phyloP scores from a whole-genome alignment of 2,888 invertebrate genomes.

The Chloromyia formosa region DNA sequence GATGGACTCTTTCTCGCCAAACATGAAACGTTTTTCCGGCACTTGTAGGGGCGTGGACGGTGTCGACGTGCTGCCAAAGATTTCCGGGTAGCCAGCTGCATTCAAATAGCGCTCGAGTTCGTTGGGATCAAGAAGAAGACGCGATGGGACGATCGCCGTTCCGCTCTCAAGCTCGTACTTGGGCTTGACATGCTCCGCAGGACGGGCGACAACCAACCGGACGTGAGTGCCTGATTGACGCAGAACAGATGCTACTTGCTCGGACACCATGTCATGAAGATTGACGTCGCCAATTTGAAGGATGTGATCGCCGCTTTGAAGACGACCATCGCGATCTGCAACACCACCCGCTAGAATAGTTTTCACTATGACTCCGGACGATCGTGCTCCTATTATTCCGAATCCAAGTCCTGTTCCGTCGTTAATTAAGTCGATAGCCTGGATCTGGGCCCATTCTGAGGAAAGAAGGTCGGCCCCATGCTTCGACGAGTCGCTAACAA shows the following conservation, averaged over 20 bases:
- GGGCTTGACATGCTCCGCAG: constrained; percentile 78
- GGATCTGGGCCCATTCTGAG: constrained; percentile 96
- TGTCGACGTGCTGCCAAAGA: constrained; percentile 71
- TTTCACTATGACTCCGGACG: constrained; percentile 99
- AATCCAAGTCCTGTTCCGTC: constrained; percentile 98
- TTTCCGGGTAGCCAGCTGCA: constrained; percentile 82
- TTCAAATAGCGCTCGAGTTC: constrained; percentile 86
- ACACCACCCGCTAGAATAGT: constrained; percentile 97
- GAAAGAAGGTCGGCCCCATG: constrained; percentile 77
- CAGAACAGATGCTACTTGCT: constrained; percentile 94
- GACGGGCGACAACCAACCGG: constrained; percentile 91
- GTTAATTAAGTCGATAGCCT: constrained; percentile 96
- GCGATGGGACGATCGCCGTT: constrained; percentile 72
- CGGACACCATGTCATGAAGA: constrained; percentile 97
- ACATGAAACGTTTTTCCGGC: constrained; percentile 63
- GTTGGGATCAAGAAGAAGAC: constrained; percentile 85
- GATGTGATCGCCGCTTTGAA: constrained; percentile 98
- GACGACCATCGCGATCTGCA: constrained; percentile 95
- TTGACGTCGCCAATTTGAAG: constrained; percentile 91
- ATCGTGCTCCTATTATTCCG: constrained; percentile 96
- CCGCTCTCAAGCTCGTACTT: constrained; percentile 67
- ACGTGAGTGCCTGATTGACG: constrained; percentile 96
- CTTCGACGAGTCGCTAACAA: constrained; percentile 74
- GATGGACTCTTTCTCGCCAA: constrained; percentile 58
- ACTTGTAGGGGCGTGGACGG: constrained; percentile 63